A percentile compares a stretch with the other conserved stretches of the same genome.
phyloP scores from a whole-genome alignment of 2,888 invertebrate genomes.

The Parascotia fuliginaria region DNA sequence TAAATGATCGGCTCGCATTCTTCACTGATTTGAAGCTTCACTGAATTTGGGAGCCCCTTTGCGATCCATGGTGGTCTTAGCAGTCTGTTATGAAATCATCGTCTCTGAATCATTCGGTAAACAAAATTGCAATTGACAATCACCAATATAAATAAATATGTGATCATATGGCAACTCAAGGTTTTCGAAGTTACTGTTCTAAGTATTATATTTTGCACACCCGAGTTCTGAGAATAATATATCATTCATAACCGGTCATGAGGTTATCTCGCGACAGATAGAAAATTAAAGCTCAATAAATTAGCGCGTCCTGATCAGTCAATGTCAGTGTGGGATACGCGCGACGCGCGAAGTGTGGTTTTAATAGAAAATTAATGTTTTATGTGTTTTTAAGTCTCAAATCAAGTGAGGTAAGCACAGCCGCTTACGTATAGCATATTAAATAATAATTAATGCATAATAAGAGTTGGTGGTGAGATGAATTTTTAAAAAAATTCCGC shows the following conservation, averaged over 20 bases:
- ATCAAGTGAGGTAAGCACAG: too few relatives aligned
- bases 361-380: constrained; percentile 25
- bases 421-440: too few relatives aligned
- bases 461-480: too few relatives aligned
- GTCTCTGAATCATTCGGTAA: constrained; percentile 55
- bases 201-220: constrained; percentile 61
- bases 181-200: constrained; percentile 45
- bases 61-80: too few relatives aligned
- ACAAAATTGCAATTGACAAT: constrained; percentile 52
- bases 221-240: constrained; percentile 71
- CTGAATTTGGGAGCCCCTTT: too few relatives aligned
- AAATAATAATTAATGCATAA: too few relatives aligned
- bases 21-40: too few relatives aligned
- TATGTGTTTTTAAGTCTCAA: constrained; percentile 24
- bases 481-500: too few relatives aligned
- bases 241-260: constrained; percentile 65
- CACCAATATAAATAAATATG: constrained; percentile 56
- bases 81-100: constrained; percentile 44
- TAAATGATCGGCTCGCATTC: too few relatives aligned
- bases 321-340: constrained; percentile 65
- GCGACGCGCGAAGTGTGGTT: constrained; percentile 45
- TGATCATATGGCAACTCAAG: constrained; percentile 55
- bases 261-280: constrained; percentile 74
- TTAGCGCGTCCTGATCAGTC: constrained; percentile 56
- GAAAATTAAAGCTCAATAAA: constrained; percentile 75